Evolutionary conservation across 2,113 vertebrate genomes (phyloP).

Genomic region (Asarcornis scutulata): DNA sequence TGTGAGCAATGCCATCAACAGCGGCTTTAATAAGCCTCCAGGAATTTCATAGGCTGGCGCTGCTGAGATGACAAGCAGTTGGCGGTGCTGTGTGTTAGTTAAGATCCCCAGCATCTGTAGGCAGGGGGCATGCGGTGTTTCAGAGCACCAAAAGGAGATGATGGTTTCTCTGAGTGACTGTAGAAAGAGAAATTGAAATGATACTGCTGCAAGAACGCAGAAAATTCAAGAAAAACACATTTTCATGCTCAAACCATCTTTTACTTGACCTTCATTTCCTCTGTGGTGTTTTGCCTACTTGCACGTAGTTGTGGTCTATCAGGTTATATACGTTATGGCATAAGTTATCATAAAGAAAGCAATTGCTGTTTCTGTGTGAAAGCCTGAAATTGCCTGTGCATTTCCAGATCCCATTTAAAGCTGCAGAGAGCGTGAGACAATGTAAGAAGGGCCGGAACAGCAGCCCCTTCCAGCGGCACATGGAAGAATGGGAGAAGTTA

Average conservation of each 20-base stretch:
- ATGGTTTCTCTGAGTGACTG: neutral
- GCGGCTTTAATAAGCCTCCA: neutral
- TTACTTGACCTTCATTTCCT: neutral
- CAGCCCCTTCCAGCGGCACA: neutral
- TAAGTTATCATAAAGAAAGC: neutral
- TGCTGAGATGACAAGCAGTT: neutral
- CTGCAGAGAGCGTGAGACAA: neutral
- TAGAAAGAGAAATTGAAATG: neutral
- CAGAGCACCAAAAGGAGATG: neutral
- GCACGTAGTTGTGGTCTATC: neutral
- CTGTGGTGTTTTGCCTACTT: neutral
- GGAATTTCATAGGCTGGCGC: neutral
- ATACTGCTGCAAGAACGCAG: neutral
- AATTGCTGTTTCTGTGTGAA: neutral
- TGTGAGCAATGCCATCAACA: neutral
- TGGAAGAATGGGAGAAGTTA: neutral
- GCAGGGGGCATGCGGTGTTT: neutral
- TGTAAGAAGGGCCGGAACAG: neutral
- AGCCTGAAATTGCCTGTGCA: neutral
- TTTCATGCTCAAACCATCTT: neutral
- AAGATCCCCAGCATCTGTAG: neutral
- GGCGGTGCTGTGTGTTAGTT: neutral
- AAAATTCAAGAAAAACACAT: neutral
- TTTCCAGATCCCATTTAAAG: neutral
- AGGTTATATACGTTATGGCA: neutral